Percentiles rank a stretch among this genome's conserved stretches.
These are phyloP conservation scores for Trachelus troglodyta DNA, from an alignment of 2,888 invertebrate species.

Conservation along the genomic window DNA sequence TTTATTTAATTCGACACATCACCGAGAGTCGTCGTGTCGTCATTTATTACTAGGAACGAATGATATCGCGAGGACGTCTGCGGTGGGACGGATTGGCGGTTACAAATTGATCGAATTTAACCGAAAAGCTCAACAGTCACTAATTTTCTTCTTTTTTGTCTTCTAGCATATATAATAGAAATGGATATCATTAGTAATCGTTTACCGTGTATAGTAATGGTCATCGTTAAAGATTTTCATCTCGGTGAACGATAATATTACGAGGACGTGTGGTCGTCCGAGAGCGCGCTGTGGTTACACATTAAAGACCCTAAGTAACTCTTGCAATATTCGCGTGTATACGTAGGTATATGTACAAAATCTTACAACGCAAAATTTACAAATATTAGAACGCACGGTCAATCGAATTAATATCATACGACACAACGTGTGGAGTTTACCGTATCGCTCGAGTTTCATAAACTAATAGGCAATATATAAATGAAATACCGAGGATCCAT, in stretches of 20 bases:
- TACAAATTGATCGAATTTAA: background rate
- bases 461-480: background rate
- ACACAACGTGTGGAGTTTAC: background rate
- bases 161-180: background rate
- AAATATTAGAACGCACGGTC: conserved; percentile 61
- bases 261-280: background rate
- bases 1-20: background rate
- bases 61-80: background rate
- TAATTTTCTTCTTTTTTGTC: background rate
- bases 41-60: background rate
- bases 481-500: background rate
- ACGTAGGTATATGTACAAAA: conserved; percentile 66
- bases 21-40: background rate
- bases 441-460: background rate
- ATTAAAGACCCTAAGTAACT: conserved; percentile 17
- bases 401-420: conserved; percentile 50
- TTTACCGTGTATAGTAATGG: background rate
- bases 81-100: background rate
- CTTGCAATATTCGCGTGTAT: conserved; percentile 53
- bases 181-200: background rate
- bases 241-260: background rate
- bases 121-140: background rate
- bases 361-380: conserved; percentile 68
- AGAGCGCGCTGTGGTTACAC: background rate
- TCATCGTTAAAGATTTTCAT: background rate